Evolutionary conservation across 2,113 vertebrate species (phyloP), one percentile per base, ranked within the genome.

Genomic region (Clarias gariepinus): DNA sequence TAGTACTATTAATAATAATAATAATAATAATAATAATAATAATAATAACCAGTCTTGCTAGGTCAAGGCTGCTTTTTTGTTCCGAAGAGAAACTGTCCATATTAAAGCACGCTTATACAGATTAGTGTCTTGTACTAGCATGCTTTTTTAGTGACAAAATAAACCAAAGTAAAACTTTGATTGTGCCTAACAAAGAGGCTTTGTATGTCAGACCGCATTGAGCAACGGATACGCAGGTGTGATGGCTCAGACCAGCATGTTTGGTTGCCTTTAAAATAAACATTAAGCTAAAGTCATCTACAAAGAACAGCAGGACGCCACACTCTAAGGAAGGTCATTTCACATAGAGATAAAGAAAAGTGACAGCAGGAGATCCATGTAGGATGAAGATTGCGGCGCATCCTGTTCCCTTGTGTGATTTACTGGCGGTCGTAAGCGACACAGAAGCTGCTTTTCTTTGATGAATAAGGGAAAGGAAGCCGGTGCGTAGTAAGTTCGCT

Each of bases 211-310:
- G 82, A 30, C 82, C 80, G 73, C 71, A 78, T 82, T 86, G 73
- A 87, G 68, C 74, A 81, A 89, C 76, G 78, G 60, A 90, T 83
- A 88, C 77, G n/a, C 71, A 91, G 87, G 84, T 90, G 86, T 89
- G 89, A 87, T 25, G 13, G 30, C 85, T 90, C 80, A 85, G 87
- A 79, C 87, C 28, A 83, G 73, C 41, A 52, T 81, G 78, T 66
- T 88, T 78, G 52, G 18, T 85, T 83, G 53, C 63, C 61, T 87
- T 87, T 33, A 58, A 81, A 36, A 63, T 87, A 87, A 91, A 87
- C 84, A 89, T 52, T 12, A 18, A 69, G 69, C 53, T 52, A 19
- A 79, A 80, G 77, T 82, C 61, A 81, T 52, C 86, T 64, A 85
- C 73, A 86, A 87, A 88, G 85, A 60, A n/a, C 68, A 78, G 36